These are phyloP conservation scores for Gyps fulvus DNA, from an alignment of 2,113 vertebrate genomes.

Conservation along the genomic window DNA sequence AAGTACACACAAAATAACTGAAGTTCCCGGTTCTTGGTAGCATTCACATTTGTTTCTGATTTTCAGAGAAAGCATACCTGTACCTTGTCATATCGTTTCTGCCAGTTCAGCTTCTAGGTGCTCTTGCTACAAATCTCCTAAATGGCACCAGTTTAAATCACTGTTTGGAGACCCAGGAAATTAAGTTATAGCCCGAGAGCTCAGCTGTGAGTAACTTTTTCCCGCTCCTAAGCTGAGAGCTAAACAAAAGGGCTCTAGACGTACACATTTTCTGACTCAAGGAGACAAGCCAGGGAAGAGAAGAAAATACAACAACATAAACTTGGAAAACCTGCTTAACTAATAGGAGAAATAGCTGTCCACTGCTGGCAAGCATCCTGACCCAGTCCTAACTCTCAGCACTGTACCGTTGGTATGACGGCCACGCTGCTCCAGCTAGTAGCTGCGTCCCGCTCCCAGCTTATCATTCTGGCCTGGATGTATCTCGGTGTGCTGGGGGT, in stretches of 20 bases:
- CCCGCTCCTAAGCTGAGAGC: background rate
- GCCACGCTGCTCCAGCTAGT: background rate
- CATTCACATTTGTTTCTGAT: background rate
- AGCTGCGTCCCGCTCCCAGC: background rate
- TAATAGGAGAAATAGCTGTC: background rate
- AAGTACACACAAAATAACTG: background rate
- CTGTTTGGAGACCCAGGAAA: background rate
- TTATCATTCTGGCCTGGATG: background rate
- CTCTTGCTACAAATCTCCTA: background rate
- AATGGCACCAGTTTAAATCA: background rate
- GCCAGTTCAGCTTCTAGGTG: background rate
- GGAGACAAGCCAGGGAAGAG: background rate
- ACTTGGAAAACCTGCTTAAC: slow-evolving; percentile 43
- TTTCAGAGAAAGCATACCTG: slow-evolving; percentile 1
- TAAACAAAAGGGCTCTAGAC: slow-evolving; percentile 51
- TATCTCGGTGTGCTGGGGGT: accelerated
- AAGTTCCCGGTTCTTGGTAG: background rate
- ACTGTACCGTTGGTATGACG: background rate
- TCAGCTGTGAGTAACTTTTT: slow-evolving; percentile 43
- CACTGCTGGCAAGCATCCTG: background rate
- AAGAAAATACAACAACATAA: background rate
- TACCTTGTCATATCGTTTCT: background rate
- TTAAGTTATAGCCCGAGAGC: background rate
- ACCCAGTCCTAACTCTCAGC: background rate
- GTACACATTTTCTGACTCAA: slow-evolving; percentile 52